These are phyloP conservation scores for Drosophila arizonae DNA, from an alignment of 1,140 invertebrate genomes.

Conservation along the genomic window DNA sequence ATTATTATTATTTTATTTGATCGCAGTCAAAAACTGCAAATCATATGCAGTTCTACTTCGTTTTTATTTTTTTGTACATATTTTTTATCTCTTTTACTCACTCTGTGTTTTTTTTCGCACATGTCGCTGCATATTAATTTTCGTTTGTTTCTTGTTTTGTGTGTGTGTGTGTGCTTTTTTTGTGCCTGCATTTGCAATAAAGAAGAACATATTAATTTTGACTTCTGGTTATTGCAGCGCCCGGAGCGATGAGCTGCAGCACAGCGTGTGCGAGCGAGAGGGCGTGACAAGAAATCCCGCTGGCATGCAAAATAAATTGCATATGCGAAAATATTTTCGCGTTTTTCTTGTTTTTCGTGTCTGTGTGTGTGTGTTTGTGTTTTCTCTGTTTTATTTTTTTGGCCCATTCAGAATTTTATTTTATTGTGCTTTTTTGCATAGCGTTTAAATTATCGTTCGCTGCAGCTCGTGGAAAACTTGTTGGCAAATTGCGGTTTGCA, in stretches of 20 bases:
- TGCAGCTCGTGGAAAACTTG: constrained; percentile 40
- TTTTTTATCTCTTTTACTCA: constrained; percentile 25
- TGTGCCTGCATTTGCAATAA: constrained; percentile 73
- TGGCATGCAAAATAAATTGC: constrained; percentile 72
- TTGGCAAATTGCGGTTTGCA: constrained; percentile 47
- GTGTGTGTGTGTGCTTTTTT: constrained; percentile 34
- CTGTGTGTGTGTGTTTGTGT: constrained; percentile 10
- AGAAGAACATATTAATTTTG: constrained; percentile 81
- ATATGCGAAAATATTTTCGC: constrained; percentile 72
- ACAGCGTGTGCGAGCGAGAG: neutral
- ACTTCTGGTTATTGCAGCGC: constrained; percentile 75
- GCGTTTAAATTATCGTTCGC: constrained; percentile 45
- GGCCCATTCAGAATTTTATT: constrained; percentile 71
- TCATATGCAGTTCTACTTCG: constrained; percentile 55
- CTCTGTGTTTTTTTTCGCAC: constrained; percentile 50
- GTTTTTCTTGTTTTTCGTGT: constrained; percentile 42
- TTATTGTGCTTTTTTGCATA: constrained; percentile 52
- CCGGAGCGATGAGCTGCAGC: constrained; percentile 16
- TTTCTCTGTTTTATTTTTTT: constrained; percentile 7
- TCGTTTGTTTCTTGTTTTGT: constrained; percentile 40
- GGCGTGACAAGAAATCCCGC: constrained; percentile 38
- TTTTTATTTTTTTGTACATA: constrained; percentile 29
- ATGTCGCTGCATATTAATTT: constrained; percentile 80
- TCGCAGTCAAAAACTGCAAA: constrained; percentile 68
- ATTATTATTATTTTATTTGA: constrained; percentile 71